These are phyloP conservation scores for Geococcyx californianus DNA, from an alignment of 2,113 vertebrate genomes.

Conservation along the genomic window DNA sequence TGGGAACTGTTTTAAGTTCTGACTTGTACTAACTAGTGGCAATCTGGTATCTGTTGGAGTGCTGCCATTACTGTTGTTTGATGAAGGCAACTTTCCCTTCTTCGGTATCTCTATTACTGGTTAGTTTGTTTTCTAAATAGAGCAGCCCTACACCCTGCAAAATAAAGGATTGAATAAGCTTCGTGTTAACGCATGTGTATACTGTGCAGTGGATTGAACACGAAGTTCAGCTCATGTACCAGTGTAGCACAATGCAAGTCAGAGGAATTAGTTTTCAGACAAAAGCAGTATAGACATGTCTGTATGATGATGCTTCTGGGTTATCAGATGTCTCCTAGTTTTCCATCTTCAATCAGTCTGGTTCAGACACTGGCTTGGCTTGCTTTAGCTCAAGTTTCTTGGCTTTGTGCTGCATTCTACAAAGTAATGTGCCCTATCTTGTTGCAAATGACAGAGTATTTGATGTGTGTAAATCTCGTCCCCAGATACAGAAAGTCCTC, in stretches of 20 bases:
- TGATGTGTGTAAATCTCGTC: background rate
- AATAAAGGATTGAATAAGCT: background rate
- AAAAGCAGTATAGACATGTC: background rate
- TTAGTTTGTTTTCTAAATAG: background rate
- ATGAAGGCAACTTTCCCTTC: background rate
- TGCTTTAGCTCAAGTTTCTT: background rate
- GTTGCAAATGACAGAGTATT: background rate
- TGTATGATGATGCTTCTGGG: background rate
- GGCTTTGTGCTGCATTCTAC: background rate
- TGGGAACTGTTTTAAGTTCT: background rate
- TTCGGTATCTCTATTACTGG: background rate
- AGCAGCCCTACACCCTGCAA: background rate
- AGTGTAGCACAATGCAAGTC: background rate
- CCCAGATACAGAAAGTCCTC: background rate
- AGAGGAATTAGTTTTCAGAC: background rate
- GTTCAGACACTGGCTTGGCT: background rate
- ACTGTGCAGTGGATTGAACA: background rate
- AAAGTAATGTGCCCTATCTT: background rate
- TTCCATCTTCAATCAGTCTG: background rate
- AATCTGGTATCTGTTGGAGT: background rate
- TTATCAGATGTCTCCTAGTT: background rate
- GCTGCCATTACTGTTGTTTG: background rate
- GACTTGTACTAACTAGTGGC: background rate
- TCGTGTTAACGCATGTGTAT: accelerated
- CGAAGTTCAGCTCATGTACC: accelerated